phyloP scores from a whole-genome alignment of 2,113 vertebrate species.

The Arenaria interpres region DNA sequence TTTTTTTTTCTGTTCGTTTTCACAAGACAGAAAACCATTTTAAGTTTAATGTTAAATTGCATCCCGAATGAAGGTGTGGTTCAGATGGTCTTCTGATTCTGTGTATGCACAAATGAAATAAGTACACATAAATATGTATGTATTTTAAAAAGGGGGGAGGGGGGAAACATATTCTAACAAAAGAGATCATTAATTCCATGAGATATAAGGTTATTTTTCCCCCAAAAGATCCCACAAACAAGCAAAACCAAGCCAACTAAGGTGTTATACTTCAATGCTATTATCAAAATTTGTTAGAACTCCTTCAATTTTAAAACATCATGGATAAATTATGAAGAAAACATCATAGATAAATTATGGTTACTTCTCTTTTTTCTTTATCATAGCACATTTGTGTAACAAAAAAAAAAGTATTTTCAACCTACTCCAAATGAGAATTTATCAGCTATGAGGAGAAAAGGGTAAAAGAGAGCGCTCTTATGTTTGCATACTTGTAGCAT shows the following conservation, averaged over 20 bases:
- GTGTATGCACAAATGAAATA: not conserved
- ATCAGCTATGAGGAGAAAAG: not conserved
- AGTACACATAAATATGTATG: not conserved
- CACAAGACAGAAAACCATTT: not conserved
- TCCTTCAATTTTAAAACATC: not conserved
- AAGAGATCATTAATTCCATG: not conserved
- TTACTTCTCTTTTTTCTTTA: not conserved
- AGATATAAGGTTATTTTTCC: not conserved
- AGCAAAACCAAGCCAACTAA: not conserved
- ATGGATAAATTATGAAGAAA: not conserved
- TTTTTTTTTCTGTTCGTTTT: not conserved
- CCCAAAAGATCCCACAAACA: not conserved
- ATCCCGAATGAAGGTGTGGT: not conserved
- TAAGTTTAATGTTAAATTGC: not conserved
- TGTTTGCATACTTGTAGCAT: not conserved
- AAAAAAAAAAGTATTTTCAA: not conserved
- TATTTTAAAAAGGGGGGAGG: fast-evolving
- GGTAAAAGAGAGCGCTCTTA: not conserved
- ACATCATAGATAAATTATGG: not conserved
- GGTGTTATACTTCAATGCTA: not conserved
- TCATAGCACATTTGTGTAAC: not conserved
- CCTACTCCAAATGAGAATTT: not conserved
- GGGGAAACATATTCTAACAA: not conserved
- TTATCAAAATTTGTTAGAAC: not conserved
- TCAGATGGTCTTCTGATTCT: not conserved